A percentile compares a stretch with the other conserved stretches of the same genome.
These are phyloP conservation scores for Tarsius wallacei DNA, from an alignment of 2,797 vertebrate genomes.

Conservation along the genomic window DNA sequence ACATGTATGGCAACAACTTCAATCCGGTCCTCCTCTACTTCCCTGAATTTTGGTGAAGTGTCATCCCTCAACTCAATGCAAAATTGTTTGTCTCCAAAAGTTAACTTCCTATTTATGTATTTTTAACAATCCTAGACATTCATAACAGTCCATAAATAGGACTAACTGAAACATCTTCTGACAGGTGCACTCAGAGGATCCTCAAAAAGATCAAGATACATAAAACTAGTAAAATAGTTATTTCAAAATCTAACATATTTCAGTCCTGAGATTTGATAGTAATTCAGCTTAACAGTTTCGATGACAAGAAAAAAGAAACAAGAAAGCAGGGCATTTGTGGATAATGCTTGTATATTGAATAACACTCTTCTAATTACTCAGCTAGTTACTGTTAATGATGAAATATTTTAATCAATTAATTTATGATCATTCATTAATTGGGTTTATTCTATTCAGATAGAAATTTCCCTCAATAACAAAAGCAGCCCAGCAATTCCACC, in stretches of 20 bases:
- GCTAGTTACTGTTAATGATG: neutral
- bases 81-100: constrained; percentile 54
- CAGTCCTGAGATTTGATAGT: neutral
- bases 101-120: neutral
- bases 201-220: neutral
- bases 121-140: neutral
- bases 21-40: neutral
- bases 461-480: constrained; percentile 33
- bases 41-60: neutral
- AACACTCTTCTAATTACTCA: neutral
- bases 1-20: neutral
- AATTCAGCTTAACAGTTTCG: neutral
- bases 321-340: neutral
- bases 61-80: neutral
- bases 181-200: neutral
- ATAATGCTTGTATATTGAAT: neutral
- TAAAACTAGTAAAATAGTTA: constrained; percentile 14
- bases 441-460: neutral
- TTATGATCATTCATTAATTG: constrained; percentile 33
- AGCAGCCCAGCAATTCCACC: neutral
- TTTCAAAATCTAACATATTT: constrained; percentile 32
- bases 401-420: neutral
- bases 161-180: constrained; percentile 35
- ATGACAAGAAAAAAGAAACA: neutral
- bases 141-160: neutral